Conservation (phyloP, 2,888 invertebrate genomes). For the Drosophila formosana region DNA sequence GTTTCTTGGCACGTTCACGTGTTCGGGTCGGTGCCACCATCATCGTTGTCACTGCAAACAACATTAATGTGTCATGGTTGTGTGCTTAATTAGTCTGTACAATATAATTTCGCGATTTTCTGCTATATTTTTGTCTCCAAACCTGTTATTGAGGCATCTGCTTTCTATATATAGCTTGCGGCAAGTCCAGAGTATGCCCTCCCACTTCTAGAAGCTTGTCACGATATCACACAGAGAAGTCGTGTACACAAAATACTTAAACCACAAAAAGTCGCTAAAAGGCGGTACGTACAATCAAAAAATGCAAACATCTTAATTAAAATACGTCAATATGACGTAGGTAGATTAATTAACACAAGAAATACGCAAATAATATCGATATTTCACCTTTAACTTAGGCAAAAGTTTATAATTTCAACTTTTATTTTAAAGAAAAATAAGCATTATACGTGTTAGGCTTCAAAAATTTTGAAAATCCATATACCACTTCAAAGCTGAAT, state of each 20-base stretch:
- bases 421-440: slow-evolving; percentile 2
- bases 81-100: slow-evolving; percentile 35
- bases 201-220: slow-evolving; percentile 64
- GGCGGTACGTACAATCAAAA: slow-evolving; percentile 34
- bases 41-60: slow-evolving; percentile 27
- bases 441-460: background rate
- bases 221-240: slow-evolving; percentile 55
- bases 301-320: slow-evolving; percentile 48
- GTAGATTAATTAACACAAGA: slow-evolving; percentile 57
- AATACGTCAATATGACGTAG: slow-evolving; percentile 62
- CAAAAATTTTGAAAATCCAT: background rate
- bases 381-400: slow-evolving; percentile 36
- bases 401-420: slow-evolving; percentile 15
- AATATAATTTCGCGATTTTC: slow-evolving; percentile 29
- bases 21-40: slow-evolving; percentile 24
- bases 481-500: slow-evolving; percentile 10
- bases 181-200: slow-evolving; percentile 33
- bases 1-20: slow-evolving; percentile 1
- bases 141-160: slow-evolving; percentile 37
- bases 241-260: slow-evolving; percentile 52
- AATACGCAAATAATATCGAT: slow-evolving; percentile 32
- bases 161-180: slow-evolving; percentile 46
- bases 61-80: slow-evolving; percentile 38
- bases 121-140: slow-evolving; percentile 27
- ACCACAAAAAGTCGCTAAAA: slow-evolving; percentile 64